phyloP scores from a whole-genome alignment of 2,113 vertebrate species.

The Amphilophus citrinellus region DNA sequence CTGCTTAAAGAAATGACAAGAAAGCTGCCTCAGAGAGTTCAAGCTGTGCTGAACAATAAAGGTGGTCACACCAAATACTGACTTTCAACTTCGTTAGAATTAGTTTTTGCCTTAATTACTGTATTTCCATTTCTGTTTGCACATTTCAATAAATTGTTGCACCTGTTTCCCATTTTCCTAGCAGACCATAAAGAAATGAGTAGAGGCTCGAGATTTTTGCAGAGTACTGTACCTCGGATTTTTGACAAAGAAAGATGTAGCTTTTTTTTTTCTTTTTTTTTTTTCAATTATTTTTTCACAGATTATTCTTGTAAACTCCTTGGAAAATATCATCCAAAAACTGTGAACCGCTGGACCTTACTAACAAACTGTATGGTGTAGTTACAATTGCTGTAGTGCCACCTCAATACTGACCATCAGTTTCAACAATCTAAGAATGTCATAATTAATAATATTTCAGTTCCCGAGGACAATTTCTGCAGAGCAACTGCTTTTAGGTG shows the following conservation, averaged over 20 bases:
- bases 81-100: background rate
- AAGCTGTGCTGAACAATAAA: too few species aligned
- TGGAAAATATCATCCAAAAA: too few species aligned
- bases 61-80: background rate
- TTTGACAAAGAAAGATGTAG: background rate
- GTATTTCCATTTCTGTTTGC: background rate
- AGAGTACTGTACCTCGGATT: background rate
- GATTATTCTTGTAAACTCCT: too few species aligned
- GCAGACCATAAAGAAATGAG: background rate
- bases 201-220: background rate
- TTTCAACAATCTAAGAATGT: background rate
- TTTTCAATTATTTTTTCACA: too few species aligned
- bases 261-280: background rate
- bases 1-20: background rate
- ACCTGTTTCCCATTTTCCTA: background rate
- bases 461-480: slow-evolving; percentile 3
- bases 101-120: background rate
- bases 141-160: background rate
- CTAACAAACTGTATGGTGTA: too few species aligned
- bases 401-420: too few species aligned
- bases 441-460: background rate
- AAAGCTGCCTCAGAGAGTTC: too few species aligned
- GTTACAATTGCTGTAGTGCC: too few species aligned
- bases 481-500: background rate
- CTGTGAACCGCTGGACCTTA: too few species aligned